phyloP scores from a whole-genome alignment of 2,113 vertebrate species.

The Bubo bubo region DNA sequence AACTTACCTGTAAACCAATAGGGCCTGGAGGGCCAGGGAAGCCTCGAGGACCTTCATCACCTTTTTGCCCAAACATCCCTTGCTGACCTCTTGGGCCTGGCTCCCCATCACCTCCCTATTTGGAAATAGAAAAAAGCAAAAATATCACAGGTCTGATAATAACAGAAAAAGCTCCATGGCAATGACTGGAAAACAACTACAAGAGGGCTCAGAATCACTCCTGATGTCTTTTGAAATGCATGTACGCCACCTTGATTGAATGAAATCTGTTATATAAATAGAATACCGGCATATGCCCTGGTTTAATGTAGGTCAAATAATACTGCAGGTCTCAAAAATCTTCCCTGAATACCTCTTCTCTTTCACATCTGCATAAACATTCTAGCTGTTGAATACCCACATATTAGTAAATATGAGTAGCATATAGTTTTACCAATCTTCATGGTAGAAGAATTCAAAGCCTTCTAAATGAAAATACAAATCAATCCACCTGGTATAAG shows the following conservation, averaged over 20 bases:
- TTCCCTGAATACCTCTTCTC: not conserved
- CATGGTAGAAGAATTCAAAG: not conserved
- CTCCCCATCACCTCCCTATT: constrained; percentile 93
- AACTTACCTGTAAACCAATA: constrained; percentile 92
- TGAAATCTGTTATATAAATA: not conserved
- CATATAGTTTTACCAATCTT: not conserved
- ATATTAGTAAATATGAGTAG: not conserved
- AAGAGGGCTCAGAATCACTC: not conserved
- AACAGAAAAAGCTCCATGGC: not conserved
- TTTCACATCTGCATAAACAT: not conserved
- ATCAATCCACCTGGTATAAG: not conserved
- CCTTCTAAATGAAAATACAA: not conserved
- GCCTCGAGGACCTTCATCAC: constrained; percentile 94
- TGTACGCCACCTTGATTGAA: not conserved
- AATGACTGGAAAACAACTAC: not conserved
- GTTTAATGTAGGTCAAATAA: not conserved
- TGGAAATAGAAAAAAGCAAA: not conserved
- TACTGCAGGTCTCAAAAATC: not conserved
- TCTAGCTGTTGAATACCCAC: not conserved
- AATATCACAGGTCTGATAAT: not conserved
- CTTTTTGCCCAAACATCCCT: constrained; percentile 98
- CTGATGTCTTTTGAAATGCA: not conserved
- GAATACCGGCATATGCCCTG: not conserved
- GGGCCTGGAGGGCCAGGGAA: constrained; percentile 96
- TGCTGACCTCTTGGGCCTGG: constrained; percentile 95